phyloP scores from a whole-genome alignment of 2,113 vertebrate genomes.

The Eolophus roseicapilla region DNA sequence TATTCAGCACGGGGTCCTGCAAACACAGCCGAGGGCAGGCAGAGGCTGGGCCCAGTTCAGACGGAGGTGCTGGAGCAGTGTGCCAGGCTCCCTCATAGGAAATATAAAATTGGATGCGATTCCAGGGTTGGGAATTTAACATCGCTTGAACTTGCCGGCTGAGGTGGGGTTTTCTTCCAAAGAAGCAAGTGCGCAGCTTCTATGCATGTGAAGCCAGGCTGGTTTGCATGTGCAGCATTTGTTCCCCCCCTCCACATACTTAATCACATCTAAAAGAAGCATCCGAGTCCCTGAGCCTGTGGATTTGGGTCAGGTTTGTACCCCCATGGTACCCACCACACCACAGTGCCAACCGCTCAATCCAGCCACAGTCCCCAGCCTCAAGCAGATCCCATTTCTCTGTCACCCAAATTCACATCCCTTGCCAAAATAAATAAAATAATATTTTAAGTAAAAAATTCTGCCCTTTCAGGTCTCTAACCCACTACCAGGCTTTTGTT shows the following conservation, averaged over 20 bases:
- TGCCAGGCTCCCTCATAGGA: not conserved
- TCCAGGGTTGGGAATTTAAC: not conserved
- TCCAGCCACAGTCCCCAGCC: not conserved
- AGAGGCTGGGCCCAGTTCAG: not conserved
- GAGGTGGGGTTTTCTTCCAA: not conserved
- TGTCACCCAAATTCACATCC: not conserved
- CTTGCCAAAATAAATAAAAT: not conserved
- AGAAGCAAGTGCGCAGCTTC: not conserved
- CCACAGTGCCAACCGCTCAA: accelerated
- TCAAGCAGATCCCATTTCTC: not conserved
- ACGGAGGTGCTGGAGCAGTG: not conserved
- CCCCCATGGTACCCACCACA: not conserved
- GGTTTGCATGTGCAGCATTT: accelerated
- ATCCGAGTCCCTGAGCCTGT: accelerated
- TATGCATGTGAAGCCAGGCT: accelerated
- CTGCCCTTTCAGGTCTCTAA: not conserved
- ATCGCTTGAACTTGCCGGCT: not conserved
- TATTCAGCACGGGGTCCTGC: not conserved
- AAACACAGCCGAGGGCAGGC: not conserved
- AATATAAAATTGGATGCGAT: not conserved
- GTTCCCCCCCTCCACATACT: not conserved
- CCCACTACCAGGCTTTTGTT: not conserved
- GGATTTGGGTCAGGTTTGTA: not conserved
- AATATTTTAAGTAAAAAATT: not conserved
- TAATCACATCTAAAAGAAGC: not conserved